Conservation (phyloP, 35 echinoderm and acorn worm species). For the Patiria miniata region DNA sequence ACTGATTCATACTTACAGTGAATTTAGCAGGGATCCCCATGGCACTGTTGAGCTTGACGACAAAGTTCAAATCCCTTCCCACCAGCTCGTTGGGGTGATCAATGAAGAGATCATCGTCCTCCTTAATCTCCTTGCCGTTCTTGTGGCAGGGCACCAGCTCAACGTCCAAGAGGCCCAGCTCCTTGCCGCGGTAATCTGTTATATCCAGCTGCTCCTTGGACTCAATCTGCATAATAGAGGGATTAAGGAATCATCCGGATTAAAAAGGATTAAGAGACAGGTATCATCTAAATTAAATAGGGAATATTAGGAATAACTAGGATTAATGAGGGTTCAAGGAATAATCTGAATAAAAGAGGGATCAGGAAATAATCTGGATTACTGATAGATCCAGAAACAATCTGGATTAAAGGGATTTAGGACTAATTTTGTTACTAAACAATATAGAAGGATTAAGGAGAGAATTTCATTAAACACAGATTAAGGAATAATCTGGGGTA, state of each 20-base stretch:
- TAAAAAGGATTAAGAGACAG: not conserved
- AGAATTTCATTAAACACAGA: too few species aligned
- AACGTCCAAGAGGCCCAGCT: constrained; percentile 78
- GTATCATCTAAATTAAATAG: too few species aligned
- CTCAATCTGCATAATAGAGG: constrained; percentile 72
- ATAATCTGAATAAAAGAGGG: too few species aligned
- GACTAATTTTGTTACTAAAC: too few species aligned
- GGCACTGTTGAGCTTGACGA: constrained; percentile 70
- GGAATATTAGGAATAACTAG: too few species aligned
- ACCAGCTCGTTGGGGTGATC: constrained; percentile 96
- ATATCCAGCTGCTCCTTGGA: constrained; percentile 81
- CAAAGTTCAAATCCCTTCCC: constrained; percentile 81
- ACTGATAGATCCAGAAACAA: too few species aligned
- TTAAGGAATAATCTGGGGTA: too few species aligned
- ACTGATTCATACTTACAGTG: constrained; percentile 66
- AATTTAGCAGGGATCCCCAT: constrained; percentile 85
- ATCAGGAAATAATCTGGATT: too few species aligned
- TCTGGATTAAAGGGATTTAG: too few species aligned
- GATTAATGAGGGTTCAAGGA: too few species aligned
- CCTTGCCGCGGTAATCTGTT: constrained; percentile 73
- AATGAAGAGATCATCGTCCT: constrained; percentile 93
- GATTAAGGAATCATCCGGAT: not conserved
- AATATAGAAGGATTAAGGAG: too few species aligned
- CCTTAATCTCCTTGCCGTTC: constrained; percentile 84
- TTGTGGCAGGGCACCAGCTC: constrained; percentile 79